Conservation (phyloP, 2,113 vertebrate species). For the Etia nguti region DNA sequence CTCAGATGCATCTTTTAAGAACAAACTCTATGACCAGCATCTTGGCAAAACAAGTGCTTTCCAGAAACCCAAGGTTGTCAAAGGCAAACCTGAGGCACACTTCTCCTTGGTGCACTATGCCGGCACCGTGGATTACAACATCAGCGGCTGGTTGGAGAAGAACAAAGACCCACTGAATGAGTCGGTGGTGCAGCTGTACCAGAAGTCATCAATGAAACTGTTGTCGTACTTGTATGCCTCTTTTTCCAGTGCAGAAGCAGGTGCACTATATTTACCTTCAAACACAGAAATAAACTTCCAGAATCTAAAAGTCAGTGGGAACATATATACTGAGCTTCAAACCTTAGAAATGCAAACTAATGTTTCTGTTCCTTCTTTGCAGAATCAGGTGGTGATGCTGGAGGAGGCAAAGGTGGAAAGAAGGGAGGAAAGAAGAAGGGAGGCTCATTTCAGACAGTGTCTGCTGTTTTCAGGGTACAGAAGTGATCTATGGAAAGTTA, state of each 20-base stretch:
- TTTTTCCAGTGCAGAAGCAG: slow-evolving; percentile 65
- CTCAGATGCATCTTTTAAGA: slow-evolving; percentile 79
- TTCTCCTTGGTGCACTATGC: slow-evolving; percentile 83
- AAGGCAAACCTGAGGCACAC: slow-evolving; percentile 82
- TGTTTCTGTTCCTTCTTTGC: not conserved
- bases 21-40: slow-evolving; percentile 88
- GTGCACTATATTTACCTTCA: not conserved
- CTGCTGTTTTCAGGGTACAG: slow-evolving; percentile 52
- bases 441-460: slow-evolving; percentile 52
- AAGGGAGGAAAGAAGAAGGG: slow-evolving; percentile 59
- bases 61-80: slow-evolving; percentile 84
- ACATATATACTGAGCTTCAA: slow-evolving; percentile 17
- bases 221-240: slow-evolving; percentile 74
- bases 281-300: not conserved
- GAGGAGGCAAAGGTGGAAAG: not conserved
- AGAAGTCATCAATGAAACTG: slow-evolving; percentile 63
- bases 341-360: too few species aligned
- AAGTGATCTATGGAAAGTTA: not conserved
- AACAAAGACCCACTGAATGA: slow-evolving; percentile 71
- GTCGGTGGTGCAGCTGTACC: slow-evolving; percentile 69
- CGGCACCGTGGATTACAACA: slow-evolving; percentile 68
- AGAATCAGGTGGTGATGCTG: not conserved
- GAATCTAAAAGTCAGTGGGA: not conserved
- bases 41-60: slow-evolving; percentile 81
- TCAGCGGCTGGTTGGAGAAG: slow-evolving; percentile 67